phyloP scores from a whole-genome alignment of 2,113 vertebrate genomes.

The Piaya cayana region DNA sequence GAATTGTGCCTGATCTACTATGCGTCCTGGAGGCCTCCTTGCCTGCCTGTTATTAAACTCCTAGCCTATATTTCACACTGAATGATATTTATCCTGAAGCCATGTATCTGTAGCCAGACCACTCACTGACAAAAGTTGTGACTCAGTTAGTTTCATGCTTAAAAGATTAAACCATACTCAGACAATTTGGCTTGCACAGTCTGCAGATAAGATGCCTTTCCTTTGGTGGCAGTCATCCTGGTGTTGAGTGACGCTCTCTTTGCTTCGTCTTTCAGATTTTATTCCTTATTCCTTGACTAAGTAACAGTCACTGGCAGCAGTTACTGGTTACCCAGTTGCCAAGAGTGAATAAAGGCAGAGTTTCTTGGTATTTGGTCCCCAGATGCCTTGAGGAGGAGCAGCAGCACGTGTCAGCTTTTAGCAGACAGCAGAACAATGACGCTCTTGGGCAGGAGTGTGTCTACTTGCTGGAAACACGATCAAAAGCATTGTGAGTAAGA shows the following conservation, averaged over 20 bases:
- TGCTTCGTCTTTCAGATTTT: not conserved
- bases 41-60: not conserved
- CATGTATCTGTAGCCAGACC: not conserved
- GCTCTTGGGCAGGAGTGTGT: not conserved
- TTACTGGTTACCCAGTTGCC: not conserved
- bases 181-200: not conserved
- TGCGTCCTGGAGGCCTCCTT: not conserved
- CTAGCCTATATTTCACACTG: not conserved
- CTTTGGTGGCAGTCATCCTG: not conserved
- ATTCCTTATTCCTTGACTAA: not conserved
- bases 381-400: not conserved
- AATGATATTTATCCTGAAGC: not conserved
- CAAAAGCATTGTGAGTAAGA: not conserved
- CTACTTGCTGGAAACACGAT: not conserved
- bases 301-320: not conserved
- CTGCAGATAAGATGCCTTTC: not conserved
- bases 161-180: not conserved
- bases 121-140: fast-evolving
- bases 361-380: not conserved
- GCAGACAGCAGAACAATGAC: not conserved
- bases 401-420: not conserved
- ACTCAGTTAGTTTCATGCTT: not conserved
- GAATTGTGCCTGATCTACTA: not conserved
- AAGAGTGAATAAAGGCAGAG: not conserved
- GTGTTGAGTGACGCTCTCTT: not conserved